A percentile compares a stretch with the other conserved stretches of the same genome.
phyloP scores from a whole-genome alignment of 64 coral and sea anemone genomes.

The Catalaphyllia jardinei region DNA sequence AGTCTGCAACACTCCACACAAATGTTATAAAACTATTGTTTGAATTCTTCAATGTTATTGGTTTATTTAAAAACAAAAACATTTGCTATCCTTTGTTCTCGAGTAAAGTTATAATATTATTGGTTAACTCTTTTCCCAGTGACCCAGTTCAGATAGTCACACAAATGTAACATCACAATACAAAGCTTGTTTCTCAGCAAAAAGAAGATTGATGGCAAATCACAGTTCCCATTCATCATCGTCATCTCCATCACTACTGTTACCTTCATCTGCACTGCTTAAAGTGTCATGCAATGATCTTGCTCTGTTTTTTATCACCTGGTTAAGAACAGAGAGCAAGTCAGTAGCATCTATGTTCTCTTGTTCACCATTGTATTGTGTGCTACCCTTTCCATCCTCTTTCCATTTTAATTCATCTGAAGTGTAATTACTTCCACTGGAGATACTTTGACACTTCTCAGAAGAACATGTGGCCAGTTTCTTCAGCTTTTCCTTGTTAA shows the following conservation, averaged over 20 bases:
- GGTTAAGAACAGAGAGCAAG: not conserved
- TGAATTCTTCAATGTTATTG: too few relatives aligned
- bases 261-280: not conserved
- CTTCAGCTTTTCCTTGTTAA: slow-evolving; percentile 6
- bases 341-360: not conserved
- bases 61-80: too few relatives aligned
- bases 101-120: too few relatives aligned
- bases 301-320: slow-evolving; percentile 11
- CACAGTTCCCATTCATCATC: slow-evolving; percentile 27
- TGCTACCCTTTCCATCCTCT: not conserved
- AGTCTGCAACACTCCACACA: too few relatives aligned
- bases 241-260: not conserved
- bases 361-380: not conserved
- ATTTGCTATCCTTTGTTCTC: too few relatives aligned
- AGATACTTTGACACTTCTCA: not conserved
- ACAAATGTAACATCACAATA: too few relatives aligned
- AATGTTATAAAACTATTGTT: too few relatives aligned
- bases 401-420: not conserved
- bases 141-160: too few relatives aligned
- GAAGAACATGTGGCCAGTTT: not conserved
- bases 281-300: slow-evolving; percentile 22
- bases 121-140: too few relatives aligned
- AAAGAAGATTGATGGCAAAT: not conserved
- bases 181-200: too few relatives aligned
- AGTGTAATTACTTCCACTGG: not conserved